Conservation (phyloP, 2,888 invertebrate species). For the Drosophila subquinaria region DNA sequence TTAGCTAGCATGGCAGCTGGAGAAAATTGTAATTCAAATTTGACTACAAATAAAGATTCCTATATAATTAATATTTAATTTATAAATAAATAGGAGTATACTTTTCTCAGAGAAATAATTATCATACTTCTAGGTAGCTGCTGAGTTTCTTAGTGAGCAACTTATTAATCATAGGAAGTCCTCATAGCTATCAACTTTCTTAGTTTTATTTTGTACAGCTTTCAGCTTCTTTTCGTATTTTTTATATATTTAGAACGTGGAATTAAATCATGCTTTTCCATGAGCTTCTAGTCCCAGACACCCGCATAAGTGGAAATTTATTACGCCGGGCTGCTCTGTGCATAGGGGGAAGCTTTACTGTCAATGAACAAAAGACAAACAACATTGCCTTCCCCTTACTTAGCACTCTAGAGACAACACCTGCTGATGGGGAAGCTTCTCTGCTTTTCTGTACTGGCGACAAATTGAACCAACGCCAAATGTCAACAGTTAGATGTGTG, state of each 20-base stretch:
- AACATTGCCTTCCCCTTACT: conserved; percentile 11
- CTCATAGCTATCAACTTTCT: background rate
- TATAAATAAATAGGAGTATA: background rate
- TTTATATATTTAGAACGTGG: background rate
- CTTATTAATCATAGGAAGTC: background rate
- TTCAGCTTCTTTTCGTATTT: background rate
- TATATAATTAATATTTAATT: background rate
- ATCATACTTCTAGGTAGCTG: background rate
- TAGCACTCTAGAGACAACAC: conserved; percentile 28
- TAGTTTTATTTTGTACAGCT: background rate
- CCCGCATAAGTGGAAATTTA: conserved; percentile 38
- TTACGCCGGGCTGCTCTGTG: conserved; percentile 4
- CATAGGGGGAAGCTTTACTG: background rate
- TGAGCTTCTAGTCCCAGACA: conserved; percentile 14
- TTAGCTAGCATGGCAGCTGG: background rate
- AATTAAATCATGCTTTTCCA: conserved; percentile 23
- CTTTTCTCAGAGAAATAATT: too few relatives aligned
- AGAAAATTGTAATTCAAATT: background rate
- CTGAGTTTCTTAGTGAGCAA: background rate
- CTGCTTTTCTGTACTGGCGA: conserved; percentile 32
- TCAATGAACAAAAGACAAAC: conserved; percentile 31
- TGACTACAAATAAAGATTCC: background rate
- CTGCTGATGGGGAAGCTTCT: conserved; percentile 22
- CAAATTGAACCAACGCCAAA: conserved; percentile 59
- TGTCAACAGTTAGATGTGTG: conserved; percentile 36